These are phyloP conservation scores for Cassiopea andromeda DNA, from an alignment of 30 jellyfish, hydroid and myxozoan species.

Conservation along the genomic window DNA sequence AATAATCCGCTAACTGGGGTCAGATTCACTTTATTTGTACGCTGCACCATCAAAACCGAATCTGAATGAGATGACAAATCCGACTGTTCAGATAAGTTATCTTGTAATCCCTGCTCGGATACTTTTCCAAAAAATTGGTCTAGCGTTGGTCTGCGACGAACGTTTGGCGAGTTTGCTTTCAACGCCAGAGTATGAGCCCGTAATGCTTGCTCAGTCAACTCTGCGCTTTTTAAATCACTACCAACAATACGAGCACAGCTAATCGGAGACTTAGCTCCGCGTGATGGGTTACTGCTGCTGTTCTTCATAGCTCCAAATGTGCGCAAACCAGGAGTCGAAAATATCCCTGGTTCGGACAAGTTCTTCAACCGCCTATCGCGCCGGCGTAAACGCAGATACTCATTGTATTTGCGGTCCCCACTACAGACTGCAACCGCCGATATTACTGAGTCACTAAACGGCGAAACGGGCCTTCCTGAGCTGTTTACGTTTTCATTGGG, in stretches of 20 bases:
- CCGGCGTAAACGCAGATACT: constrained; percentile 25
- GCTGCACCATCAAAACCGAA: constrained; percentile 46
- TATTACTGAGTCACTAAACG: constrained; percentile 48
- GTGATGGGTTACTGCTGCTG: constrained; percentile 3
- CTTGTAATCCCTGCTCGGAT: constrained; percentile 29
- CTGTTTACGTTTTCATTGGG: constrained; percentile 15
- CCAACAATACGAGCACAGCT: not conserved
- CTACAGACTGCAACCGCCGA: constrained; percentile 58
- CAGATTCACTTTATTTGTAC: constrained; percentile 33
- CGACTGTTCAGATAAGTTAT: constrained; percentile 28
- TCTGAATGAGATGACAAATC: constrained; percentile 32
- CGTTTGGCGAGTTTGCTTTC: constrained; percentile 26
- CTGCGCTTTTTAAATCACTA: not conserved
- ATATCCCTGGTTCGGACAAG: constrained; percentile 40
- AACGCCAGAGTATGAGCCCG: constrained; percentile 32
- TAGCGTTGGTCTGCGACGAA: constrained; percentile 44
- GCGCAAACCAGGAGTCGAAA: not conserved
- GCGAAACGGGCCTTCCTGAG: constrained; percentile 71
- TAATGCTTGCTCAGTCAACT: constrained; percentile 47
- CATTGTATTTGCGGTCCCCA: not conserved
- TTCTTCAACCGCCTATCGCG: constrained; percentile 50
- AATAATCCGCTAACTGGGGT: constrained; percentile 46
- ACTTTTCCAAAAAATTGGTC: constrained; percentile 43
- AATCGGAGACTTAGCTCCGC: not conserved
- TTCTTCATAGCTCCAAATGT: not conserved